These are phyloP conservation scores for Trachelus iudaicus DNA, from an alignment of 2,888 invertebrate genomes.

Conservation along the genomic window DNA sequence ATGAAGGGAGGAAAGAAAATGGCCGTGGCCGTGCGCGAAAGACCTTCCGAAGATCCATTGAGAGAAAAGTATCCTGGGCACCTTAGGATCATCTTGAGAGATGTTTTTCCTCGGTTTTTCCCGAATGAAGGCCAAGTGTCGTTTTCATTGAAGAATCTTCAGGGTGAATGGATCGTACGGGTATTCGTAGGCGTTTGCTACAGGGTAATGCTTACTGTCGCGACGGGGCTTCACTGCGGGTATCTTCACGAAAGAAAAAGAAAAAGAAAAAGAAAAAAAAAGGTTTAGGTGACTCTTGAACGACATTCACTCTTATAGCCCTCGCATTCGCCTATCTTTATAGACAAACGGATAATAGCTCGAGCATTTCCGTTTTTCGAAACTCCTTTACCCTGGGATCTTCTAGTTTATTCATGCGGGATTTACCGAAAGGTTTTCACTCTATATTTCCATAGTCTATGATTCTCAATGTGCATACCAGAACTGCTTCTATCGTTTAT, in stretches of 20 bases:
- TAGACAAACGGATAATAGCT: not conserved
- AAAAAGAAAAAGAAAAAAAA: not conserved
- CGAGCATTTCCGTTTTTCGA: not conserved
- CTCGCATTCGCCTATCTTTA: not conserved
- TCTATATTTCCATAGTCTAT: not conserved
- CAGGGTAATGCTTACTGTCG: conserved; percentile 24
- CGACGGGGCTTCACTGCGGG: conserved; percentile 35
- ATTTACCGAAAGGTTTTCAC: not conserved
- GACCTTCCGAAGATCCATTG: conserved; percentile 23
- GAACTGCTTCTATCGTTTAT: not conserved
- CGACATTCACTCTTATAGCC: not conserved
- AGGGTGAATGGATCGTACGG: conserved; percentile 16
- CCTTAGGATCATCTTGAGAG: conserved; percentile 18
- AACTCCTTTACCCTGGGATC: not conserved
- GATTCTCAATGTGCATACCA: no score
- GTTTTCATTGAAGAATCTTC: conserved; percentile 34
- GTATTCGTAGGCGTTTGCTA: conserved; percentile 26
- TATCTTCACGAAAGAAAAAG: conserved; percentile 24
- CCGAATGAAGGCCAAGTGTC: conserved; percentile 21
- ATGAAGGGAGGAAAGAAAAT: conserved; percentile 5
- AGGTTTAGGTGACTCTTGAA: not conserved
- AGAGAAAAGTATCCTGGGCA: conserved; percentile 17
- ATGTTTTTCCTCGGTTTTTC: conserved; percentile 26
- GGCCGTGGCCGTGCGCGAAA: conserved; percentile 2
- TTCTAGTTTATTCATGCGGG: not conserved